Base-by-base conservation (phyloP, 2,113 vertebrate genomes). In the Saccopteryx bilineata region DNA sequence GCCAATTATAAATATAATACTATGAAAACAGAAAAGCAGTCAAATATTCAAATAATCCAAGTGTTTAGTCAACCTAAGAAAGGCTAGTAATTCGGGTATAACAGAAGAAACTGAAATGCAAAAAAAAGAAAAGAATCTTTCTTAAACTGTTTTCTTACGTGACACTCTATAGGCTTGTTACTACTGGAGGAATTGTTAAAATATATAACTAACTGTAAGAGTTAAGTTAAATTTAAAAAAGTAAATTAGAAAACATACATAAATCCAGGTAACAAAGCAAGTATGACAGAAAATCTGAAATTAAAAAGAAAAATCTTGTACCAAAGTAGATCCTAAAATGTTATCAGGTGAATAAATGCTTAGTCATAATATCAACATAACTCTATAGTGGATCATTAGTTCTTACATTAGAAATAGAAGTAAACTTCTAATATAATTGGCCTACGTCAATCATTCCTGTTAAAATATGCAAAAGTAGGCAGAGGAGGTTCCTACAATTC, bases 321-420 rank as follows among this genome's bases (percentile, higher is more conserved):
- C 69, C 46, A 63, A 1, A 82, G 3, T 28, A 68, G 39, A 74
- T 61, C 13, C 31, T 39, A 80, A 90, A 93, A 78, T 80, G 17
- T 71, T 90, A 80, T 7, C 11, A 75, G 39, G 81, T 66, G 14
- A 65, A 31, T 48, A 91, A 91, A 69, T 39, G 68, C 7, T 74
- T 93, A 91, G 65, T 7, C 96, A 97, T 93, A 95, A 86, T 68
- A 92, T 8, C 28, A 96, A 89, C 13, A 39, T 28, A 95, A 84
- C 50, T 69, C 58, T 19, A 83, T 0, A 60, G 39, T 31, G 50
- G n/a, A 90, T 2, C 61, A 82, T 8, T 39, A 61, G 24, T 81
- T 83, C 69, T 90, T 65, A 87, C 4, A 76, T 28, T 24, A 83
- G 24, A 86, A 75, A 78, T 4, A 83, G 26, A 87, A 72, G n/a